These are phyloP conservation scores for Syngnathus floridae DNA, from an alignment of 2,113 vertebrate genomes.

Conservation along the genomic window DNA sequence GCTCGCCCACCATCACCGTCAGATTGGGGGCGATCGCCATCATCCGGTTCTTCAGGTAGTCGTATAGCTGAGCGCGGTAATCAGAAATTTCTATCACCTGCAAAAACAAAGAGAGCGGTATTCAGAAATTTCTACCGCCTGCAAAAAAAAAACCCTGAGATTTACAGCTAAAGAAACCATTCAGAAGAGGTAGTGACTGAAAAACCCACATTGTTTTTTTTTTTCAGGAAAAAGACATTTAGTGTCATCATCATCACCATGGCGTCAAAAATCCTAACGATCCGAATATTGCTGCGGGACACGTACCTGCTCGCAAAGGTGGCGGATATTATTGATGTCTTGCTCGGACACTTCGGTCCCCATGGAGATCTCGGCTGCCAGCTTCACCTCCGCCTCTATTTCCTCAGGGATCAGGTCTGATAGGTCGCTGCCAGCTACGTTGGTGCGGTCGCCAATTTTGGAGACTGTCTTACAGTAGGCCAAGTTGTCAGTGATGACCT, in stretches of 20 bases:
- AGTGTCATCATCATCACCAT: slow-evolving; percentile 75
- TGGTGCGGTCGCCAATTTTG: slow-evolving; percentile 86
- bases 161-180: slow-evolving; percentile 30
- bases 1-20: slow-evolving; percentile 92
- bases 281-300: not conserved
- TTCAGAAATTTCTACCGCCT: not conserved
- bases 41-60: slow-evolving; percentile 98
- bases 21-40: slow-evolving; percentile 97
- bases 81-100: slow-evolving; percentile 96
- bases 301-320: slow-evolving; percentile 89
- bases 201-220: slow-evolving; percentile 71
- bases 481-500: slow-evolving; percentile 90
- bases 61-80: slow-evolving; percentile 90
- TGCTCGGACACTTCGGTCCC: slow-evolving; percentile 96
- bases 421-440: slow-evolving; percentile 81
- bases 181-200: slow-evolving; percentile 94
- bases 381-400: slow-evolving; percentile 87
- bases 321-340: slow-evolving; percentile 89
- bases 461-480: slow-evolving; percentile 86
- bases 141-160: not conserved
- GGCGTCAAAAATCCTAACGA: slow-evolving; percentile 24
- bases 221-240: slow-evolving; percentile 69
- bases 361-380: slow-evolving; percentile 97
- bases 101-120: not conserved
- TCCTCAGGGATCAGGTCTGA: slow-evolving; percentile 90